Evolutionary conservation across 2,888 invertebrate genomes (phyloP).

Genomic region (Fabriciana adippe): DNA sequence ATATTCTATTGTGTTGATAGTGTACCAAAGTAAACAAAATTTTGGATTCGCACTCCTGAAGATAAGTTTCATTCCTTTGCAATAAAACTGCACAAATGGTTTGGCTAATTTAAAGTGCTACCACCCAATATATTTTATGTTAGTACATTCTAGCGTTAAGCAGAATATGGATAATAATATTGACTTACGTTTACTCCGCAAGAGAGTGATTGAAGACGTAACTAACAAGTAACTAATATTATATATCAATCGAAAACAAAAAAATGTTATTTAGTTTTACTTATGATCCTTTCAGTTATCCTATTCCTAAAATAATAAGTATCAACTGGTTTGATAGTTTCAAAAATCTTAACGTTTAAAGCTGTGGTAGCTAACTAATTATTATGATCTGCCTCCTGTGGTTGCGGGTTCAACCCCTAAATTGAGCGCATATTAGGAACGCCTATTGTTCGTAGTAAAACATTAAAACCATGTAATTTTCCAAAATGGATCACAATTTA

Average conservation of each 20-base stretch:
- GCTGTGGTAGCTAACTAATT: conserved; percentile 23
- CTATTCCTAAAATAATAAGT: too few species aligned
- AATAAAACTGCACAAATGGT: too few species aligned
- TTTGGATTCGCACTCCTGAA: too few species aligned
- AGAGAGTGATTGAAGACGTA: neutral
- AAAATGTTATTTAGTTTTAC: too few species aligned
- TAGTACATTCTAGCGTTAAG: too few species aligned
- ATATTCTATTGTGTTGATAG: neutral
- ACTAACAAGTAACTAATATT: neutral
- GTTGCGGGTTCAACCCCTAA: conserved; percentile 60
- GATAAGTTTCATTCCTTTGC: too few species aligned
- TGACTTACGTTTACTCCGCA: too few species aligned
- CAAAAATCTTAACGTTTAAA: conserved; percentile 3
- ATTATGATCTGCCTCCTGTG: conserved; percentile 46
- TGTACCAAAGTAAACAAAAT: too few species aligned
- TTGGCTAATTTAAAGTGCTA: too few species aligned
- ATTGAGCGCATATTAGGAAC: conserved; percentile 63
- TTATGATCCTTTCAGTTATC: too few species aligned
- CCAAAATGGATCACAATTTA: conserved; percentile 65
- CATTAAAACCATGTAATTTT: conserved; percentile 70
- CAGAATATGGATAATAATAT: too few species aligned
- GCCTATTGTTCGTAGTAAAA: conserved; percentile 60
- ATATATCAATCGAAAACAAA: neutral
- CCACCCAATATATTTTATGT: too few species aligned
- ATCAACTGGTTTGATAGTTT: neutral